phyloP scores from a whole-genome alignment of 2,797 vertebrate species.

The Sternotherus odoratus region DNA sequence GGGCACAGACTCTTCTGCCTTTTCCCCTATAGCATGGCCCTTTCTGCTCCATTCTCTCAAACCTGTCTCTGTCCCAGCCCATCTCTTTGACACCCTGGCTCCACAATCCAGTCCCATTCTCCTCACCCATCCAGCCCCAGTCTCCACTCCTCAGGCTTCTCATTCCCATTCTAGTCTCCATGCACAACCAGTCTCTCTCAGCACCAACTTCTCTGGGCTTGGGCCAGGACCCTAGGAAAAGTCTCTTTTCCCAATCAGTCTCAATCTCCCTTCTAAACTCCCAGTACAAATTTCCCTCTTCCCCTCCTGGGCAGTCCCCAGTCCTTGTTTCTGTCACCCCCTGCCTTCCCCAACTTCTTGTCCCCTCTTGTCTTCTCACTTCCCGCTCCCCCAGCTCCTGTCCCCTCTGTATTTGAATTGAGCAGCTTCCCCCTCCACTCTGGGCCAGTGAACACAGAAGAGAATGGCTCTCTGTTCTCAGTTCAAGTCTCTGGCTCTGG shows the following conservation, averaged over 20 bases:
- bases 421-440: neutral
- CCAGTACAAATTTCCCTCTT: neutral
- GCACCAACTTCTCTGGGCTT: neutral
- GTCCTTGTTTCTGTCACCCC: neutral
- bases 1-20: neutral
- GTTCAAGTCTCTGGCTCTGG: neutral
- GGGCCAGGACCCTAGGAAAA: neutral
- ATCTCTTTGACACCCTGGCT: neutral
- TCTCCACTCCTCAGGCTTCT: neutral
- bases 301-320: neutral
- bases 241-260: neutral
- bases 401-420: neutral
- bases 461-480: neutral
- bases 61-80: neutral
- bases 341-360: neutral
- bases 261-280: neutral
- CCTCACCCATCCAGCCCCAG: neutral
- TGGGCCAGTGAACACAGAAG: neutral
- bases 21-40: neutral
- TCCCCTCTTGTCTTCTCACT: neutral
- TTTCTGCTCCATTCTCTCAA: neutral
- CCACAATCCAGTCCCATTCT: neutral
- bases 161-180: neutral
- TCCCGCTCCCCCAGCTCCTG: rapidly evolving
- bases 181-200: neutral